A percentile compares a stretch with the other conserved stretches of the same genome.
Evolutionary conservation across 2,113 vertebrate genomes (phyloP).

Genomic region (Theristicus caerulescens): DNA sequence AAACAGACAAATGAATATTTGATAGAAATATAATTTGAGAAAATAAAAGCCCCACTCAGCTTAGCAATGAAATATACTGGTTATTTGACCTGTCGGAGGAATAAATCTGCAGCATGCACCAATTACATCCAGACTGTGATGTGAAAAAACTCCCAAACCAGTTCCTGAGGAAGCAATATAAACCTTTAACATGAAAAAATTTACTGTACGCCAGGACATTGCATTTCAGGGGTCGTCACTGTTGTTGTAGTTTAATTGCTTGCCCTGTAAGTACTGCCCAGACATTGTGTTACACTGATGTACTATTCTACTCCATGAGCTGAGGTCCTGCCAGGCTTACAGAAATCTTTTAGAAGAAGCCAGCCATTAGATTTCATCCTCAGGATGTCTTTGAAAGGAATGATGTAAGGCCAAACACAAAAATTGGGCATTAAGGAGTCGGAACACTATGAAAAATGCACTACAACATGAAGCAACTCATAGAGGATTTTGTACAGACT

Average conservation of each 20-base stretch:
- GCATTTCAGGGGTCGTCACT: slow-evolving; percentile 27
- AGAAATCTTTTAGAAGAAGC: neutral
- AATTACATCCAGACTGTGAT: slow-evolving; percentile 9
- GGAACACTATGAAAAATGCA: neutral
- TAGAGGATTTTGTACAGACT: neutral
- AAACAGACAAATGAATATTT: slow-evolving; percentile 68
- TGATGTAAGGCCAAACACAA: neutral
- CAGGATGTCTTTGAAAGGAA: slow-evolving; percentile 12
- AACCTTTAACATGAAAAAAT: slow-evolving; percentile 23
- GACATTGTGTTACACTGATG: neutral
- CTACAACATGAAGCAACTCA: neutral
- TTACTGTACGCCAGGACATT: neutral
- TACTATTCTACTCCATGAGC: neutral
- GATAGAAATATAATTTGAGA: slow-evolving; percentile 65
- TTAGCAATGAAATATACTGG: slow-evolving; percentile 56
- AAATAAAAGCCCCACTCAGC: slow-evolving; percentile 45
- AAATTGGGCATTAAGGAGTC: neutral
- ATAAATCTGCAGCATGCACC: slow-evolving; percentile 61
- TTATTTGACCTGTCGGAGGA: slow-evolving; percentile 41
- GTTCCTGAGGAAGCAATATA: slow-evolving; percentile 32
- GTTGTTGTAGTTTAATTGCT: slow-evolving; percentile 19
- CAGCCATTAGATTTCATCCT: neutral
- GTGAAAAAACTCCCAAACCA: neutral
- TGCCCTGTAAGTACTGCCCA: neutral
- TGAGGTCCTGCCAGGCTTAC: neutral